Conservation (phyloP, 2,113 vertebrate species). For the Passer montanus region DNA sequence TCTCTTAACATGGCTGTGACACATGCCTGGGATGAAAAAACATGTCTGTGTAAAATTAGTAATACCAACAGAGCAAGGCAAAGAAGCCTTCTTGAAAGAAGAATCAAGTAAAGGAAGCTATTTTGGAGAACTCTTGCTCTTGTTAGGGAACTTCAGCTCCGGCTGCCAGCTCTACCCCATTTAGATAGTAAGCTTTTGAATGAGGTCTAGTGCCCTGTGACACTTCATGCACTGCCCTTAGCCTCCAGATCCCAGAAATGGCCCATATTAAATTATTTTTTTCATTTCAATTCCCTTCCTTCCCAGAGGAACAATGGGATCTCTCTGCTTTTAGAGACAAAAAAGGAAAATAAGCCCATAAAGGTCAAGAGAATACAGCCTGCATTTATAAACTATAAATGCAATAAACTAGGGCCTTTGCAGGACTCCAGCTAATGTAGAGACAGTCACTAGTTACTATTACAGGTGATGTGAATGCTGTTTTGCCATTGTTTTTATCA, state of each 20-base stretch:
- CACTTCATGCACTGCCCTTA: not conserved
- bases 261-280: not conserved
- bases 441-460: not conserved
- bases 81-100: not conserved
- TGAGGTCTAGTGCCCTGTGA: not conserved
- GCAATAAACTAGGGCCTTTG: not conserved
- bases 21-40: not conserved
- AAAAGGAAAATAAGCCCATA: not conserved
- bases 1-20: not conserved
- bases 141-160: not conserved
- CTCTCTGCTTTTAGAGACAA: not conserved
- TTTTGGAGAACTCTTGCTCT: not conserved
- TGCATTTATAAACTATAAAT: not conserved
- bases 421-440: not conserved
- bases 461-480: not conserved
- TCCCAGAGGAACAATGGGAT: not conserved
- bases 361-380: not conserved
- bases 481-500: not conserved
- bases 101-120: not conserved
- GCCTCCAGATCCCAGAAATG: not conserved
- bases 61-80: not conserved
- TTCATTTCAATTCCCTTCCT: not conserved
- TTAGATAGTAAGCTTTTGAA: not conserved
- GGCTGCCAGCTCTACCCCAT: not conserved
- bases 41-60: not conserved